Evolutionary conservation across 2,113 vertebrate genomes (phyloP).

Genomic region (Passer montanus): DNA sequence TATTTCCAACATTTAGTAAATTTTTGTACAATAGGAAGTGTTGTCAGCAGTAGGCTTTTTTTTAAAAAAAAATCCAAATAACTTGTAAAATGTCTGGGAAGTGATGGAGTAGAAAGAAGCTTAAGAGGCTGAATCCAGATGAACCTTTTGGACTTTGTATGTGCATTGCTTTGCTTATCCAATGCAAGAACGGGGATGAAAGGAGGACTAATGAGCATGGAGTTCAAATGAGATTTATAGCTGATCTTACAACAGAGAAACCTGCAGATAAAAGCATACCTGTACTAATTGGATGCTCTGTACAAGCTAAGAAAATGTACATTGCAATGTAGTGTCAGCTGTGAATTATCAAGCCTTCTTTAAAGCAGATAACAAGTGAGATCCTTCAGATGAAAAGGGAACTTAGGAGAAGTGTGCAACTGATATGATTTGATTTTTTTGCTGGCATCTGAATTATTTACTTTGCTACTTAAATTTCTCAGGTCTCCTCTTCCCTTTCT

Average conservation of each 20-base stretch:
- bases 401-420: background rate
- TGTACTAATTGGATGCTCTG: constrained; percentile 39
- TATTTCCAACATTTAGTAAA: background rate
- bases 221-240: constrained; percentile 54
- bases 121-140: constrained; percentile 21
- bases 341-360: background rate
- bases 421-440: background rate
- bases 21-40: background rate
- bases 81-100: background rate
- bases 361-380: background rate
- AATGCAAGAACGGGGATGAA: background rate
- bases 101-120: constrained; percentile 3
- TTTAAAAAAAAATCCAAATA: background rate
- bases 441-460: background rate
- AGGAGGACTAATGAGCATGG: constrained; percentile 45
- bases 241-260: constrained; percentile 28
- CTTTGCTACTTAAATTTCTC: background rate
- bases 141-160: constrained; percentile 6
- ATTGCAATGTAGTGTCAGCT: background rate
- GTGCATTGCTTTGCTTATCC: background rate
- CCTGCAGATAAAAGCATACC: constrained; percentile 52
- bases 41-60: background rate
- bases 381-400: background rate
- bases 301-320: background rate
- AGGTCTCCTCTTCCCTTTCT: background rate